Evolutionary conservation across 2,797 vertebrate species (phyloP).

Genomic region (Mallotus villosus): DNA sequence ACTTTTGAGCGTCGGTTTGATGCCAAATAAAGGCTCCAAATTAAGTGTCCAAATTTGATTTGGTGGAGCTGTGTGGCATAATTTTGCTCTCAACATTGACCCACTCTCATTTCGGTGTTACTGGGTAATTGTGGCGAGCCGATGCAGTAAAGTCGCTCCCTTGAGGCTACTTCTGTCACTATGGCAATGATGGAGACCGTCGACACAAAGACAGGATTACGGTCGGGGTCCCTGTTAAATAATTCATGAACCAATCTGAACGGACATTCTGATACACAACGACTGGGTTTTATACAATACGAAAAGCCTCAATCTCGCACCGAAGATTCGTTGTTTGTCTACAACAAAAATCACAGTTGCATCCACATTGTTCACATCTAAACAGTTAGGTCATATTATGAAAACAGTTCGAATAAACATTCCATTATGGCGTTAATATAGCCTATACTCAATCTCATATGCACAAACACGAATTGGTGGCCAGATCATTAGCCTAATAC

Average conservation of each 20-base stretch:
- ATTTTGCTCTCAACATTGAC: constrained; percentile 5
- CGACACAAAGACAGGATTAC: constrained; percentile 72
- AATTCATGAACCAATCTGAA: constrained; percentile 63
- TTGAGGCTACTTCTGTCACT: constrained; percentile 57
- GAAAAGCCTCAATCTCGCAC: constrained; percentile 8
- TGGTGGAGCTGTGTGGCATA: neutral
- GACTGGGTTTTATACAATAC: constrained; percentile 13
- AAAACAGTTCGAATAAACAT: constrained; percentile 41
- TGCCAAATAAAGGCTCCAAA: neutral
- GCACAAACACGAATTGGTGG: neutral
- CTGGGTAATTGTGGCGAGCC: constrained; percentile 35
- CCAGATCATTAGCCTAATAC: neutral
- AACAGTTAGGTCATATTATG: constrained; percentile 48
- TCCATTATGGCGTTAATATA: constrained; percentile 56
- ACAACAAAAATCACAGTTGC: constrained; percentile 27
- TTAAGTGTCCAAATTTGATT: neutral
- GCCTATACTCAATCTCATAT: constrained; percentile 18
- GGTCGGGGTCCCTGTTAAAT: constrained; percentile 58
- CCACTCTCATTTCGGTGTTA: constrained; percentile 18
- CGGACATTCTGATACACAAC: constrained; percentile 66
- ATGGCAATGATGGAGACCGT: constrained; percentile 47
- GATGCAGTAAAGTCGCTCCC: constrained; percentile 58
- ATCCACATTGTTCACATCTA: neutral
- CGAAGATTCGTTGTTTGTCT: constrained; percentile 26
- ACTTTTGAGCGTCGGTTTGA: neutral